A percentile compares a stretch with the other conserved stretches of the same genome.
These are phyloP conservation scores for Nettapus auritus DNA, from an alignment of 2,113 vertebrate genomes.

Conservation along the genomic window DNA sequence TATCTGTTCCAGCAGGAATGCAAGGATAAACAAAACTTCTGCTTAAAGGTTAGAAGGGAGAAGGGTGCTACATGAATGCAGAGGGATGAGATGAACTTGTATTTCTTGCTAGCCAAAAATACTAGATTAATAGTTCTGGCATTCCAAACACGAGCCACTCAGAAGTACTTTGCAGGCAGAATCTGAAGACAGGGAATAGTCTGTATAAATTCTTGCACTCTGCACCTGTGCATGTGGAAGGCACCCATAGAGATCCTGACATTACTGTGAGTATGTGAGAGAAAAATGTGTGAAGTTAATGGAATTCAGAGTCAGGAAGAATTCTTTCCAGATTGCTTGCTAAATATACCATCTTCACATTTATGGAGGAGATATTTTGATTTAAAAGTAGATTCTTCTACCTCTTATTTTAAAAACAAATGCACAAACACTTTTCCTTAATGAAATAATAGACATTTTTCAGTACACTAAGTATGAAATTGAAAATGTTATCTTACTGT, in stretches of 20 bases:
- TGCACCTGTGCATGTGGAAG: not conserved
- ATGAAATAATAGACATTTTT: not conserved
- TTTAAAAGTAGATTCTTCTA: not conserved
- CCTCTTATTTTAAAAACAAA: not conserved
- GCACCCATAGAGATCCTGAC: accelerated
- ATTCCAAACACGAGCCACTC: not conserved
- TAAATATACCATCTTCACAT: not conserved
- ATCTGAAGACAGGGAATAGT: not conserved
- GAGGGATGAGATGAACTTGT: not conserved
- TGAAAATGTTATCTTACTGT: not conserved
- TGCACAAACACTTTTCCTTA: not conserved
- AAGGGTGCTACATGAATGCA: not conserved
- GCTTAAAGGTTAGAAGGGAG: not conserved
- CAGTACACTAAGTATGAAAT: not conserved
- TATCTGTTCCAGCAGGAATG: not conserved
- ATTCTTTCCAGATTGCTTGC: not conserved
- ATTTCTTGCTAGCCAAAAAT: not conserved
- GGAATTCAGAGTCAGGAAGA: not conserved
- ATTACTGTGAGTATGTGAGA: not conserved
- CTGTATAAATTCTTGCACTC: not conserved
- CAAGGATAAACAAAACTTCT: not conserved
- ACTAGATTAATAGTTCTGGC: not conserved
- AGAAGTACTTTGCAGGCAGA: not conserved
- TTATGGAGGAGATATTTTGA: not conserved
- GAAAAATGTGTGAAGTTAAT: not conserved